A percentile compares a stretch with the other conserved stretches of the same genome.
These are phyloP conservation scores for Portunus trituberculatus DNA, from an alignment of 1,140 invertebrate species.

Conservation along the genomic window DNA sequence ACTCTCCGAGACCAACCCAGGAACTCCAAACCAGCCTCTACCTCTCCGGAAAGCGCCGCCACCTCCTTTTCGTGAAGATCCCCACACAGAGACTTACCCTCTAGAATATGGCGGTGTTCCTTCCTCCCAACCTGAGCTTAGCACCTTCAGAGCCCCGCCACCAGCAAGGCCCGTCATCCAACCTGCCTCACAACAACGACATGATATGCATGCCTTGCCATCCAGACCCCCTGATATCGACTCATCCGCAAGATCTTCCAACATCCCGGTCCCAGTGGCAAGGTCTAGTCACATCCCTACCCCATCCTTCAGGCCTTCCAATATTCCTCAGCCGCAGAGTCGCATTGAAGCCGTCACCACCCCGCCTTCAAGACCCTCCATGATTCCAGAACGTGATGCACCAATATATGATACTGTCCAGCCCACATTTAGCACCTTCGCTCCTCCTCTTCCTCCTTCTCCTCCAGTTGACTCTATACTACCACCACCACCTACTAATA, in stretches of 20 bases:
- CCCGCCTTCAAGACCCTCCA: not conserved
- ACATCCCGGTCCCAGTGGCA: not conserved
- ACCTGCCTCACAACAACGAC: not conserved
- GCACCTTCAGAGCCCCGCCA: not conserved
- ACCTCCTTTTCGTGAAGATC: not conserved
- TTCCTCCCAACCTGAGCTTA: not conserved
- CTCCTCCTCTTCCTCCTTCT: not conserved
- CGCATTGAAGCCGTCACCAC: not conserved
- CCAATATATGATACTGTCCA: not conserved
- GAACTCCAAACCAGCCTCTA: not conserved
- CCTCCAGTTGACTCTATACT: too few species aligned
- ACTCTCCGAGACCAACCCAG: not conserved
- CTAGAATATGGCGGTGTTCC: not conserved
- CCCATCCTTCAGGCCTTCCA: not conserved
- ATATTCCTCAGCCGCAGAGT: not conserved
- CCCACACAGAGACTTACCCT: not conserved
- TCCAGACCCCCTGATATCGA: not conserved
- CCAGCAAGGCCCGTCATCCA: not conserved
- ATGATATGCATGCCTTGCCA: not conserved
- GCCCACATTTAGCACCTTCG: not conserved
- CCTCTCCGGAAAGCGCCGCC: not conserved
- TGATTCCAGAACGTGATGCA: not conserved
- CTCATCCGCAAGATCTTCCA: not conserved
- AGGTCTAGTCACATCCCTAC: not conserved
- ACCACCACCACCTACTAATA: too few species aligned